These are phyloP conservation scores for Sebastes schlegelii DNA, from an alignment of 2,113 vertebrate species.

Conservation along the genomic window DNA sequence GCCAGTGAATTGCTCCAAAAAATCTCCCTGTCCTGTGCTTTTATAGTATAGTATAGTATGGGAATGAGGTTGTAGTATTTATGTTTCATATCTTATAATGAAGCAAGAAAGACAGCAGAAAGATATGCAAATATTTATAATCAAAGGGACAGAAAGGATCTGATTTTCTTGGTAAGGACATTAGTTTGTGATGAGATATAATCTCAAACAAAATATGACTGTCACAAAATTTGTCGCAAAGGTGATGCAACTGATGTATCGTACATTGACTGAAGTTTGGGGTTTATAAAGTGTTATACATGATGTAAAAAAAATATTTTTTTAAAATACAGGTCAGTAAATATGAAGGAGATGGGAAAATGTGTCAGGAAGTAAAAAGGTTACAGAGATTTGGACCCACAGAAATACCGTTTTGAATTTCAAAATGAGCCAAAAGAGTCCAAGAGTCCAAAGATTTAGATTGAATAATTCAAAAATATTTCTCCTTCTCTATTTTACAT, in stretches of 20 bases:
- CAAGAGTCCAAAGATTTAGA: neutral
- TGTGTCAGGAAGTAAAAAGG: neutral
- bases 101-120: neutral
- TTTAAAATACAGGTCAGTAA: constrained; percentile 4
- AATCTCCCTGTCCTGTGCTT: neutral
- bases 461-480: neutral
- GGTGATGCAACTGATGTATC: neutral
- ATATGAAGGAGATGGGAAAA: neutral
- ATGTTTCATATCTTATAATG: neutral
- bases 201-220: constrained; percentile 22
- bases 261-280: neutral
- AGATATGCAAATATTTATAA: neutral
- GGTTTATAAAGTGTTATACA: neutral
- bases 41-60: neutral
- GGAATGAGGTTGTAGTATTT: constrained; percentile 9
- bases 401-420: neutral
- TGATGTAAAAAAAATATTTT: neutral
- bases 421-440: neutral
- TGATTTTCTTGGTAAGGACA: neutral
- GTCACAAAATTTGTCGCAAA: constrained; percentile 8
- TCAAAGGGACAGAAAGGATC: neutral
- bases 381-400: neutral
- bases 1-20: neutral
- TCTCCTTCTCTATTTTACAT: neutral
- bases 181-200: neutral